These are phyloP conservation scores for Calyptommatus sinebrachiatus DNA, from an alignment of 2,113 vertebrate species.

Conservation along the genomic window DNA sequence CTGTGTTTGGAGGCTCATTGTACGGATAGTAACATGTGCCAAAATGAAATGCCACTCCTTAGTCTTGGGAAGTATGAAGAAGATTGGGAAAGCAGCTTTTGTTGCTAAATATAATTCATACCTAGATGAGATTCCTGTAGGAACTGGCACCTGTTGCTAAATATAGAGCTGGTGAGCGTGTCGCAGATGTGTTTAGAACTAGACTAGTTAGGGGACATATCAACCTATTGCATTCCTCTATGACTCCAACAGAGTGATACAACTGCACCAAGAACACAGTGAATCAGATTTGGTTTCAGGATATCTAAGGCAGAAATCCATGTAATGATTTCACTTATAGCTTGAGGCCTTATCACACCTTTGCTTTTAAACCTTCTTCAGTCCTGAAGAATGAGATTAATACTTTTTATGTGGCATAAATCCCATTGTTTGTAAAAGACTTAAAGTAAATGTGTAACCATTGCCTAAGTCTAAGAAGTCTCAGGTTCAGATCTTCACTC, in stretches of 20 bases:
- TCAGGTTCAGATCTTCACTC: background rate
- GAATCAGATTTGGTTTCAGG: background rate
- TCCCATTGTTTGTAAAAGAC: too few relatives aligned
- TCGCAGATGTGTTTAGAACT: background rate
- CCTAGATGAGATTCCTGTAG: too few relatives aligned
- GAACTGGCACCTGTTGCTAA: background rate
- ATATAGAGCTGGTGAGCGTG: background rate
- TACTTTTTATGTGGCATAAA: too few relatives aligned
- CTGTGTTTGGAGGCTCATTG: background rate
- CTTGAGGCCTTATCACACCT: too few relatives aligned
- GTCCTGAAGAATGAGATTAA: too few relatives aligned
- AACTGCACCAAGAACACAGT: background rate
- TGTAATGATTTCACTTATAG: too few relatives aligned
- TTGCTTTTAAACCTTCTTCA: too few relatives aligned
- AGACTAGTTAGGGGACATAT: background rate
- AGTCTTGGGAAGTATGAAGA: background rate
- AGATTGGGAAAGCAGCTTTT: conserved; percentile 20
- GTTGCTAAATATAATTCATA: too few relatives aligned
- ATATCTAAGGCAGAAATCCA: too few relatives aligned
- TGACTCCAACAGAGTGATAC: too few relatives aligned
- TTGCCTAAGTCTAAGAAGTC: background rate
- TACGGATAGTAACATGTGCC: background rate
- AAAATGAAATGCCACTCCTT: background rate
- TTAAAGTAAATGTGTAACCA: too few relatives aligned
- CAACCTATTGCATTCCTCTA: background rate